Conservation (phyloP, 2,888 invertebrate genomes). For the Neoitamus cyanurus region DNA sequence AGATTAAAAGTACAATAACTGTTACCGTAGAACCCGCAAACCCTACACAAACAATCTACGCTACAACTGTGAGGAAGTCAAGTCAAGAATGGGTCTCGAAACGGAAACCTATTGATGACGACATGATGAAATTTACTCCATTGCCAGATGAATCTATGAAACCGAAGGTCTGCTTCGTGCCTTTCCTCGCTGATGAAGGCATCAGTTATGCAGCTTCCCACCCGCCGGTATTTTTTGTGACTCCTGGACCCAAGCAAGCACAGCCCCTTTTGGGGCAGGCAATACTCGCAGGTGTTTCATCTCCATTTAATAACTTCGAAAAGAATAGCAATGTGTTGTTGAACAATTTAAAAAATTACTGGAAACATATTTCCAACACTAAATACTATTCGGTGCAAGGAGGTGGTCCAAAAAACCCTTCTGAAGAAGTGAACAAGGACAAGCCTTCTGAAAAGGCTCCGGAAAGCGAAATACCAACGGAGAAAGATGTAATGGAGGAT, state of each 20-base stretch:
- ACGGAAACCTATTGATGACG: neutral
- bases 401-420: too few relatives aligned
- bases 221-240: neutral
- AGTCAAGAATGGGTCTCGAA: too few relatives aligned
- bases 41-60: neutral
- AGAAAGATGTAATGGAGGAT: neutral
- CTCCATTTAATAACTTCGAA: neutral
- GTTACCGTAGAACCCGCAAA: neutral
- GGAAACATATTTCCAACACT: neutral
- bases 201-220: neutral
- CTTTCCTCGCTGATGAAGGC: neutral
- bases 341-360: neutral
- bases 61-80: too few relatives aligned
- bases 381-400: neutral
- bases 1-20: neutral
- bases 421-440: too few relatives aligned
- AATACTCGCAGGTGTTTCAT: neutral
- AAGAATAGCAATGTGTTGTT: too few relatives aligned
- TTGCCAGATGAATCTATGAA: neutral
- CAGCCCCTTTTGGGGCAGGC: neutral
- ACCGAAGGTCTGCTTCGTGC: neutral
- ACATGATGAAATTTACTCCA: neutral
- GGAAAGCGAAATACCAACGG: too few relatives aligned
- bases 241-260: neutral
- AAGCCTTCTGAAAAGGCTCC: too few relatives aligned